These are phyloP conservation scores for Lepidurus couesii DNA, from an alignment of 1,140 invertebrate species.

Conservation along the genomic window DNA sequence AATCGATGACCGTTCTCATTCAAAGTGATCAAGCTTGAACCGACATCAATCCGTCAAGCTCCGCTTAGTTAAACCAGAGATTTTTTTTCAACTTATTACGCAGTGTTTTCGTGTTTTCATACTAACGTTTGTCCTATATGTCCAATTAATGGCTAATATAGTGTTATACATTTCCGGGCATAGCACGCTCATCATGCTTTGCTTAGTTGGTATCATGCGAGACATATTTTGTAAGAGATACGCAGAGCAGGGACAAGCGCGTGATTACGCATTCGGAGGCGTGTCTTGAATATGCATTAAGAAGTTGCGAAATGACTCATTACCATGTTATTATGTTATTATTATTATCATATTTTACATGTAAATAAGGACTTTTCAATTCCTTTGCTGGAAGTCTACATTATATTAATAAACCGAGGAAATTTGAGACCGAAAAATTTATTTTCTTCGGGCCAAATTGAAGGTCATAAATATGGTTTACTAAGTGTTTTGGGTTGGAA, in stretches of 20 bases:
- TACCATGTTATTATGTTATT: not conserved
- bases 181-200: not conserved
- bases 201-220: not conserved
- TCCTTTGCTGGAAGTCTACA: too few species aligned
- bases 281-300: not conserved
- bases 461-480: conserved; percentile 5
- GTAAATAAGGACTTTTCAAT: too few species aligned
- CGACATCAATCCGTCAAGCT: too few species aligned
- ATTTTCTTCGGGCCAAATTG: not conserved
- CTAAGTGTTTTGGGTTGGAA: conserved; percentile 6
- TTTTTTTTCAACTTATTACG: too few species aligned
- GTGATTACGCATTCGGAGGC: not conserved
- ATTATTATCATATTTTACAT: not conserved
- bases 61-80: too few species aligned
- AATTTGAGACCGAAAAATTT: not conserved
- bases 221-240: not conserved
- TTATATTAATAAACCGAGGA: too few species aligned
- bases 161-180: too few species aligned
- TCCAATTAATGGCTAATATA: too few species aligned
- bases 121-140: too few species aligned
- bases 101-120: too few species aligned
- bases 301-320: not conserved
- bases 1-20: not conserved
- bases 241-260: not conserved
- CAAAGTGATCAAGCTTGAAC: too few species aligned